Percentiles rank a stretch among this genome's conserved stretches.
Conservation (phyloP, 1,140 invertebrate genomes). For the Armadillidium nasatum region DNA sequence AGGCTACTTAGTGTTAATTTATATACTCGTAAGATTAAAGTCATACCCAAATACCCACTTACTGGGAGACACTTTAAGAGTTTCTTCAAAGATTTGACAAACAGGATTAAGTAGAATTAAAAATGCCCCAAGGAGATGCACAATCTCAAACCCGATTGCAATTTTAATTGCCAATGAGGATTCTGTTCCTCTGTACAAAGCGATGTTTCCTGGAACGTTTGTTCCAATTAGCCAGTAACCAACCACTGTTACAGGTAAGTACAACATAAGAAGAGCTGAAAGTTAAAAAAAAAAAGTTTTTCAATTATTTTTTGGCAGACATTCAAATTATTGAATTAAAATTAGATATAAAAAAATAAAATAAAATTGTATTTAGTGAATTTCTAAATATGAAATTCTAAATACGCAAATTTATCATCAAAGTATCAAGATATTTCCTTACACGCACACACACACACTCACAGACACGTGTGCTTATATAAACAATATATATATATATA, state of each 20-base stretch:
- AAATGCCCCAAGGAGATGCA: constrained; percentile 59
- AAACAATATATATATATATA: too few species aligned
- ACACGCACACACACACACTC: too few species aligned
- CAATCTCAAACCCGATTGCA: constrained; percentile 54
- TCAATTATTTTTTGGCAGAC: background rate
- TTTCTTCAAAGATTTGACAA: constrained; percentile 64
- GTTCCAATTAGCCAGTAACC: constrained; percentile 61
- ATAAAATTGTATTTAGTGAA: too few species aligned
- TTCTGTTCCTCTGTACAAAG: constrained; percentile 52
- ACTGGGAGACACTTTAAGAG: constrained; percentile 54
- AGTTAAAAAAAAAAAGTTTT: constrained; percentile 44
- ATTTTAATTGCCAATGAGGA: constrained; percentile 51
- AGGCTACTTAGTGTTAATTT: too few species aligned
- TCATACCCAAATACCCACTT: too few species aligned
- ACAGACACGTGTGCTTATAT: too few species aligned
- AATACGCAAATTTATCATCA: too few species aligned
- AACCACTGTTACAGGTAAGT: constrained; percentile 56
- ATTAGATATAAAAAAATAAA: too few species aligned
- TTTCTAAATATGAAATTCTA: too few species aligned
- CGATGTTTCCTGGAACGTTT: constrained; percentile 55
- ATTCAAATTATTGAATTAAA: too few species aligned
- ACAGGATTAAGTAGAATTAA: constrained; percentile 63
- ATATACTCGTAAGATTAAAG: too few species aligned
- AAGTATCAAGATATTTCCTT: too few species aligned
- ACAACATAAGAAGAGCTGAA: constrained; percentile 58